Base-by-base conservation (phyloP, 2,888 invertebrate species). In the Tenthredo distinguenda region DNA sequence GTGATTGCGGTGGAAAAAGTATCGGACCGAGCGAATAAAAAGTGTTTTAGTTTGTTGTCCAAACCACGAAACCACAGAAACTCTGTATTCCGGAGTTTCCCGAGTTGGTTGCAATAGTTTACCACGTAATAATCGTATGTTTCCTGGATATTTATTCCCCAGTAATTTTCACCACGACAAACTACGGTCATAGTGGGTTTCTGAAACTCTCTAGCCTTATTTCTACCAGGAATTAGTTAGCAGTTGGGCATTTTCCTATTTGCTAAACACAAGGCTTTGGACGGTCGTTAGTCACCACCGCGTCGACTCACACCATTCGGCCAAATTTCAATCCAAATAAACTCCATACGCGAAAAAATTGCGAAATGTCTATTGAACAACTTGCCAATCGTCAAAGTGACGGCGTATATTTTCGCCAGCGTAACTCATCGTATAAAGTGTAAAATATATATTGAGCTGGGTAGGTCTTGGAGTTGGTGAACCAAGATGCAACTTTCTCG, bases 91-190 rank as follows among this genome's bases (percentile, higher is more conserved):
- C 26, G 50, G 21, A 76, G 76, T 47, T 26, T 26, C 43, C 15
- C 12, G 47, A 77, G 77, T 77, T 77, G 40, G 72, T 43, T 77
- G 55, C 26, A n/a, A 77, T 77, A 34, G 31, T 77, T 50, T 50
- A 34, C 50, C 77, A 34, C 77, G 77, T 77, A 77, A 77, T 55
- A 77, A 77, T 55, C 50, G 77, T 77, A 77, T 15, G 77, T 77
- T 77, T 31, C 77, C 21, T n/a, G 77, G 15, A 50, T 74, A 26
- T 77, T 77, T 55, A 77, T 77, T 3, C 77, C 34, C 50, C 34
- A n/a, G 50, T 34, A 77, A 77, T 77, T 77, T 77, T 77, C 55
- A 77, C 77, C 77, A 18, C 50, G 77, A 77, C 77, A 77, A 77
- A 77, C 55, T 50, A 55, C 77, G 34, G 31, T 50, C 77, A 47